These are phyloP conservation scores for Tetragnatha montana DNA, from an alignment of 2,888 invertebrate species.

Conservation along the genomic window DNA sequence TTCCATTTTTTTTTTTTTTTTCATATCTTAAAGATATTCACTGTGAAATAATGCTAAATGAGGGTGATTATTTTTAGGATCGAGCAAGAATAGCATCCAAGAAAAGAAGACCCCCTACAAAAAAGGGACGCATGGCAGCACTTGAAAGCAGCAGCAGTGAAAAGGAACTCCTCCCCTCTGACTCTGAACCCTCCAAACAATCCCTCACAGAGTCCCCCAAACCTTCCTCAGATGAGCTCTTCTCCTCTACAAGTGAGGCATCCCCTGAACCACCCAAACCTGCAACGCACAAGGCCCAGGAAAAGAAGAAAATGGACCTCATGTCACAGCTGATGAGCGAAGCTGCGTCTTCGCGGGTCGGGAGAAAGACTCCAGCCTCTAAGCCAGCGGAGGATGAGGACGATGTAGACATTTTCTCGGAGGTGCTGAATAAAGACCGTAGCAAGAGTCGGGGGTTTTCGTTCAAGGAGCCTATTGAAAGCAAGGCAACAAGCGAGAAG, in stretches of 20 bases:
- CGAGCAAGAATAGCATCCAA: constrained; percentile 62
- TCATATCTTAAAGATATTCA: no score
- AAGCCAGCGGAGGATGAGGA: constrained; percentile 44
- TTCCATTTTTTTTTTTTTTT: no score
- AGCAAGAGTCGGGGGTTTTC: constrained; percentile 53
- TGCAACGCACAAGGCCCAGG: constrained; percentile 29
- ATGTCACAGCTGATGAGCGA: constrained; percentile 64
- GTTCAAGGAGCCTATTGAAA: constrained; percentile 45
- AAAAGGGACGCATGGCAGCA: constrained; percentile 58
- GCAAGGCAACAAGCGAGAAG: constrained; percentile 2
- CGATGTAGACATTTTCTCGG: constrained; percentile 57
- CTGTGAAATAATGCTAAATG: no score
- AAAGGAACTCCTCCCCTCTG: constrained; percentile 11
- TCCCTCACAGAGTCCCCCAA: not conserved
- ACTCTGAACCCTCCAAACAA: not conserved
- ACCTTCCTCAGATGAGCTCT: constrained; percentile 19
- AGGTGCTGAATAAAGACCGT: constrained; percentile 5
- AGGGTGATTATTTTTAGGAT: constrained; percentile 13
- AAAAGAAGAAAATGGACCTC: constrained; percentile 63
- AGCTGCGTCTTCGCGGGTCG: constrained; percentile 46
- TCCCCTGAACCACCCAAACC: not conserved
- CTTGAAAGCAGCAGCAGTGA: constrained; percentile 38
- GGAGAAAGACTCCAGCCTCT: not conserved
- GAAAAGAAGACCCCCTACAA: constrained; percentile 62
- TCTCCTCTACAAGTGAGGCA: constrained; percentile 8